Percentiles rank a stretch among this genome's conserved stretches.
Conservation (phyloP, 2,888 invertebrate genomes). For the Mellilla xanthometata region DNA sequence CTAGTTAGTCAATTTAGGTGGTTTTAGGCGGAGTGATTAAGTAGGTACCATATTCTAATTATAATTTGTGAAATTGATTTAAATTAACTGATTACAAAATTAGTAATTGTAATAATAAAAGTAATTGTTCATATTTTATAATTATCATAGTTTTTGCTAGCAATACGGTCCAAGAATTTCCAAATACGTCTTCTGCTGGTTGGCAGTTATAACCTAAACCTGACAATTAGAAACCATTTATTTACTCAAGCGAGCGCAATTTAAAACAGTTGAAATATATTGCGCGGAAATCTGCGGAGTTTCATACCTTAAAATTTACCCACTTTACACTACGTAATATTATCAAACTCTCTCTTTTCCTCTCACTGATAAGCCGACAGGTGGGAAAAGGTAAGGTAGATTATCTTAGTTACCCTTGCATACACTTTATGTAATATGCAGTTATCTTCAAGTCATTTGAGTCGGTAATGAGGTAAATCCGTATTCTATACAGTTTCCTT, state of each 20-base stretch:
- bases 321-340: conserved; percentile 3
- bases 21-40: too few species aligned
- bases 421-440: conserved; percentile 4
- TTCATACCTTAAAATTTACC: conserved; percentile 25
- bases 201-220: too few species aligned
- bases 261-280: conserved; percentile 17
- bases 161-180: too few species aligned
- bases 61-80: too few species aligned
- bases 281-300: conserved; percentile 14
- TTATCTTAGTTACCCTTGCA: conserved; percentile 3
- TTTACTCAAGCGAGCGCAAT: conserved; percentile 2
- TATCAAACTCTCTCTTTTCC: not conserved
- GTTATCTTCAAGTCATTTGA: not conserved
- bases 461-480: not conserved
- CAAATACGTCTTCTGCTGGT: too few species aligned
- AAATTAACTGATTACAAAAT: too few species aligned
- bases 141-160: too few species aligned
- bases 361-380: not conserved
- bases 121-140: too few species aligned
- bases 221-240: not conserved
- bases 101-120: too few species aligned
- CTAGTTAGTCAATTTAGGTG: too few species aligned
- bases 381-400: not conserved
- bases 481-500: not conserved
- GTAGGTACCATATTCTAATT: too few species aligned